Evolutionary conservation across 2,113 vertebrate species (phyloP).

Genomic region (Gallinago media): DNA sequence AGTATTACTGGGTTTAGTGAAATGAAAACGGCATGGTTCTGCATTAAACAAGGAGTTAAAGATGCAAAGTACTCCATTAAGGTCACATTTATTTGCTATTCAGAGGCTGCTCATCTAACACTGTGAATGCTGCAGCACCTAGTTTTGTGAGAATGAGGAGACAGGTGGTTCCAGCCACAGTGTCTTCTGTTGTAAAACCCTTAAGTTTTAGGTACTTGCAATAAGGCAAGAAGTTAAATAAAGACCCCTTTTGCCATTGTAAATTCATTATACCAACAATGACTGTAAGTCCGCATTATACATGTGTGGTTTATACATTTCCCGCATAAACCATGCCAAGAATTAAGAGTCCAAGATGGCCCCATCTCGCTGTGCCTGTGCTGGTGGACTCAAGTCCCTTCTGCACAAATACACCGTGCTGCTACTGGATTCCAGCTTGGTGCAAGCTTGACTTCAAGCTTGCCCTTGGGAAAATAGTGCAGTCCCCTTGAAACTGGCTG

Average conservation of each 20-base stretch:
- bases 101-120: background rate
- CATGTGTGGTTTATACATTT: accelerated
- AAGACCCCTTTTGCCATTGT: background rate
- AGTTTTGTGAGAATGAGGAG: background rate
- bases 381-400: background rate
- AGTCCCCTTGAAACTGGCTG: background rate
- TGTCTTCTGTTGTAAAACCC: background rate
- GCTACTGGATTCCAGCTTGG: background rate
- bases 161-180: accelerated
- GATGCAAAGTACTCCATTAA: background rate
- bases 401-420: background rate
- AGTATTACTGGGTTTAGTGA: slow-evolving; percentile 1
- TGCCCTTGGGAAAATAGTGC: background rate
- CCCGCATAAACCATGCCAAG: background rate
- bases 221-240: background rate
- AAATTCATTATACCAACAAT: background rate
- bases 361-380: background rate
- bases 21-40: background rate
- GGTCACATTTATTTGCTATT: background rate
- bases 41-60: background rate
- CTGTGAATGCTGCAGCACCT: background rate
- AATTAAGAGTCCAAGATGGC: background rate
- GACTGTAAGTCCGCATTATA: background rate
- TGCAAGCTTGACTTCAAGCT: background rate
- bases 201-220: background rate